Conservation (phyloP, 2,888 invertebrate species). For the Timema cristinae region DNA sequence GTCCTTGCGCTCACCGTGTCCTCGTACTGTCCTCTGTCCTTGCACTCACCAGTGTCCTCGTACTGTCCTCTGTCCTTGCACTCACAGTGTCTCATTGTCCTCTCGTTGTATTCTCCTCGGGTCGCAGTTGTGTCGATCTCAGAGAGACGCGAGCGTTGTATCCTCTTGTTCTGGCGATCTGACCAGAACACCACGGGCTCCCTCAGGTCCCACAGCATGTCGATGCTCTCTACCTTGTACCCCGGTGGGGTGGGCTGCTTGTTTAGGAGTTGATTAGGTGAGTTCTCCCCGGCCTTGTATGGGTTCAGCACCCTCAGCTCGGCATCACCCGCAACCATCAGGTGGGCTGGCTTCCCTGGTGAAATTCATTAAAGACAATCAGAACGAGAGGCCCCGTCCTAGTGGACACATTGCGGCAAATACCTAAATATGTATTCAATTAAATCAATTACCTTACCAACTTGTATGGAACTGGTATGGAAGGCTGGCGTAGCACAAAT, state of each 20-base stretch:
- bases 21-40: too few relatives aligned
- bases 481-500: too few relatives aligned
- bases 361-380: neutral
- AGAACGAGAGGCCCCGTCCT: too few relatives aligned
- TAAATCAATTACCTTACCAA: too few relatives aligned
- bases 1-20: too few relatives aligned
- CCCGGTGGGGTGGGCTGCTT: slow-evolving; percentile 41
- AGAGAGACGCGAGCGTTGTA: slow-evolving; percentile 41
- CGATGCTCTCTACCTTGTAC: slow-evolving; percentile 53
- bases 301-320: slow-evolving; percentile 59
- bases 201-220: slow-evolving; percentile 45
- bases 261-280: slow-evolving; percentile 41
- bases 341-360: slow-evolving; percentile 54
- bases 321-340: slow-evolving; percentile 61
- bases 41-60: too few relatives aligned
- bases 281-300: slow-evolving; percentile 52
- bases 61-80: too few relatives aligned
- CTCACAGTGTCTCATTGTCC: slow-evolving; percentile 17
- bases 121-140: slow-evolving; percentile 3
- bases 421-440: too few relatives aligned
- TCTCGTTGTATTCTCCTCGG: slow-evolving; percentile 17
- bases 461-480: too few relatives aligned
- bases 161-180: slow-evolving; percentile 47
- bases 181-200: slow-evolving; percentile 47
- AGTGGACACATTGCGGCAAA: too few relatives aligned